phyloP scores from a whole-genome alignment of 2,797 vertebrate species.

The Xyrichtys novacula region DNA sequence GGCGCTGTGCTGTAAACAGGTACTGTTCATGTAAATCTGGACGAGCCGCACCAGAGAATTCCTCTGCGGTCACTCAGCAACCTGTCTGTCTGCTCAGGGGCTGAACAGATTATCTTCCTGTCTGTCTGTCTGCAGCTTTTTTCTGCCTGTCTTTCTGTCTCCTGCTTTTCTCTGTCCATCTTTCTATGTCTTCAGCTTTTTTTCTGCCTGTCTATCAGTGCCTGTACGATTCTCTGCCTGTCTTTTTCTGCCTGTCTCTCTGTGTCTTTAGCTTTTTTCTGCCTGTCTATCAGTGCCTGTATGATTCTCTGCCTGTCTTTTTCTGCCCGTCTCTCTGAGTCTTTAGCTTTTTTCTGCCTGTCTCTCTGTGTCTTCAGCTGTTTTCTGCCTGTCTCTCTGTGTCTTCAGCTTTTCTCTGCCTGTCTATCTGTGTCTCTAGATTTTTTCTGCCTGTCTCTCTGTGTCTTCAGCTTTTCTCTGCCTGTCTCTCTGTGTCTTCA shows the following conservation, averaged over 20 bases:
- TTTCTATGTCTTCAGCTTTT: neutral
- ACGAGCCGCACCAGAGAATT: constrained; percentile 63
- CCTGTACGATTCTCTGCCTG: neutral
- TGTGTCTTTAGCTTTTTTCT: no score
- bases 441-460: neutral
- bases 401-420: neutral
- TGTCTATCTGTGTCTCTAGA: no score
- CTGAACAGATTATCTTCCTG: neutral
- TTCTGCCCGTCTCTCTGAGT: no score
- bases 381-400: neutral
- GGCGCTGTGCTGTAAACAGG: constrained; percentile 67
- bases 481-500: no score
- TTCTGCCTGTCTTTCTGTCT: neutral
- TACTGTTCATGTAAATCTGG: constrained; percentile 46
- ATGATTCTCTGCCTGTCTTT: no score
- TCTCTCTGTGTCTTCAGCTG: no score
- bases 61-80: constrained; percentile 70
- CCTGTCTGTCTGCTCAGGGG: constrained; percentile 28
- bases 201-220: neutral
- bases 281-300: no score
- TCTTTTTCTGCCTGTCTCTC: neutral
- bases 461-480: neutral
- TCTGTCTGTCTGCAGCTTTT: neutral
- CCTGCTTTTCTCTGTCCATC: neutral
- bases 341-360: no score